phyloP scores from a whole-genome alignment of 2,888 invertebrate species.

The Portevinia maculata region DNA sequence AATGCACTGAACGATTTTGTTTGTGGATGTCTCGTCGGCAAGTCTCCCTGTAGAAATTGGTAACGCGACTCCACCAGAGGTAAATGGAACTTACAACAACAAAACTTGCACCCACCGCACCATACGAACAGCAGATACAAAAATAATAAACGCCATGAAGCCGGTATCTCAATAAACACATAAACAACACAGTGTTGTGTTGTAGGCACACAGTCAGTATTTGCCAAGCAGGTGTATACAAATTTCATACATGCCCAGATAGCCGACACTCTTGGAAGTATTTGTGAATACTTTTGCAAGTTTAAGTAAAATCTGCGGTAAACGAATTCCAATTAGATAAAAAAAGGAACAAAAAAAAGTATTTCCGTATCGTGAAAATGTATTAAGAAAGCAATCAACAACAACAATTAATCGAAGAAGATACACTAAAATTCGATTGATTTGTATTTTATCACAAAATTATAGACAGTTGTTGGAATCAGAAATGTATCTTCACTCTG shows the following conservation, averaged over 20 bases:
- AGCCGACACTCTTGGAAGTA: constrained; percentile 16
- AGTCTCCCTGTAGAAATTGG: constrained; percentile 1
- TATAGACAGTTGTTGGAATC: not conserved
- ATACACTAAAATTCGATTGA: constrained; percentile 34
- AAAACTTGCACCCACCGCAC: constrained; percentile 53
- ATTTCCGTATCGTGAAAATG: constrained; percentile 52
- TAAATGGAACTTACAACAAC: constrained; percentile 28
- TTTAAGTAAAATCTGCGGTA: constrained; percentile 16
- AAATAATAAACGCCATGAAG: constrained; percentile 55
- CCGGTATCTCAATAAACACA: constrained; percentile 59
- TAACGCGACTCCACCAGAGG: constrained; percentile 15
- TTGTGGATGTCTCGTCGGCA: constrained; percentile 5
- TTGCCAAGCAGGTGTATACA: constrained; percentile 55
- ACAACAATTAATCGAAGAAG: constrained; percentile 3
- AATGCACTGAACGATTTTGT: not conserved
- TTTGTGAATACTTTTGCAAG: constrained; percentile 23
- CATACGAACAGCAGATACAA: constrained; percentile 35
- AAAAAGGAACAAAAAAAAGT: constrained; percentile 17
- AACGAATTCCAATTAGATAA: constrained; percentile 67
- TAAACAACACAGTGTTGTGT: constrained; percentile 15
- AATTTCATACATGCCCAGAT: not conserved
- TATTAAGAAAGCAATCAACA: constrained; percentile 29
- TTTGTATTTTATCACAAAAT: constrained; percentile 30
- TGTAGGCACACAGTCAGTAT: constrained; percentile 10
- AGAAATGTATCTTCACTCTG: constrained; percentile 35